Evolutionary conservation across 1,140 invertebrate species (phyloP).

Genomic region (Riptortus pedestris): DNA sequence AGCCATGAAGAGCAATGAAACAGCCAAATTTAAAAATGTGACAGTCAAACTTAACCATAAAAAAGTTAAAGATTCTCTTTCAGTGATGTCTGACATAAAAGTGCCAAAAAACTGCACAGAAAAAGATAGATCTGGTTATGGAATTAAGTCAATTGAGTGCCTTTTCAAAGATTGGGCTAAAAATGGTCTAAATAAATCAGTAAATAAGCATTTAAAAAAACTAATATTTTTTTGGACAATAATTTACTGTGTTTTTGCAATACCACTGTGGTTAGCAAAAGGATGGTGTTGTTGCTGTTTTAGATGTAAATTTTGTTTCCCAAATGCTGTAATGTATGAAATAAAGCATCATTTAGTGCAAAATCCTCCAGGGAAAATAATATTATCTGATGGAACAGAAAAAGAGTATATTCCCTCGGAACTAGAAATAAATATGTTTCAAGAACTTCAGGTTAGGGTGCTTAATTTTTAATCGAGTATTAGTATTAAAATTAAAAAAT

Average conservation of each 20-base stretch:
- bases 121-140: constrained; percentile 4
- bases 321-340: background rate
- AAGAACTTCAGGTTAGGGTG: background rate
- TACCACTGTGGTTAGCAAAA: background rate
- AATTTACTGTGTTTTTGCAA: background rate
- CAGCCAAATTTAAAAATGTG: too few relatives aligned
- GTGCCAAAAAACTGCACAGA: background rate
- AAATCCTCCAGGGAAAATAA: background rate
- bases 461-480: background rate
- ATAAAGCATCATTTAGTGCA: background rate
- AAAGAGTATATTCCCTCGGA: background rate
- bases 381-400: background rate
- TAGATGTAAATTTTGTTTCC: constrained; percentile 5
- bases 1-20: background rate
- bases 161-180: background rate
- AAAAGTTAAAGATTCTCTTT: background rate
- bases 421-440: background rate
- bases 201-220: background rate
- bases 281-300: constrained; percentile 16
- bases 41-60: background rate
- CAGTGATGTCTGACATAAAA: background rate
- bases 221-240: background rate
- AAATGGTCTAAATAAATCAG: background rate
- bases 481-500: too few relatives aligned
- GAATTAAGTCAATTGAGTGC: background rate